A percentile compares a stretch with the other conserved stretches of the same genome.
phyloP scores from a whole-genome alignment of 1,140 invertebrate genomes.

The Drosophila ercepeae region DNA sequence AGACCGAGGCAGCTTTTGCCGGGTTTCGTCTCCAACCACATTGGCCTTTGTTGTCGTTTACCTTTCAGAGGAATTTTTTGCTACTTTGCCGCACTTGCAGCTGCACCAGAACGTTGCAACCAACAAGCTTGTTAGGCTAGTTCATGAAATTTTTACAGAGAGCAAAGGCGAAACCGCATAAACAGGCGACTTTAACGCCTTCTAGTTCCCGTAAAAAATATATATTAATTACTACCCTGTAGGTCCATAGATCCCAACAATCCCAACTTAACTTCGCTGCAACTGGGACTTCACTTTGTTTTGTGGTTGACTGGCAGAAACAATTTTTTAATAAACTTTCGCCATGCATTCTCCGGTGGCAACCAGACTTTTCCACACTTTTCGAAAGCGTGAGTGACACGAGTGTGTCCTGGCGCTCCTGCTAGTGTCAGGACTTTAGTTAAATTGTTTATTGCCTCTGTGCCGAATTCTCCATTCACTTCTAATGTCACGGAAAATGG shows the following conservation, averaged over 20 bases:
- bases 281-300: conserved; percentile 10
- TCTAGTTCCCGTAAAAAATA: too few relatives aligned
- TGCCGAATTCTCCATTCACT: conserved; percentile 8
- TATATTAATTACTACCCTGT: too few relatives aligned
- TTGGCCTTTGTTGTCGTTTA: conserved; percentile 4
- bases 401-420: conserved; percentile 12
- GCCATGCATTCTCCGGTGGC: not conserved
- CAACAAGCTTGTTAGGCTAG: conserved; percentile 60
- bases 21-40: conserved; percentile 5
- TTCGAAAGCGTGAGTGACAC: conserved; percentile 11
- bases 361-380: not conserved
- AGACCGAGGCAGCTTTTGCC: conserved; percentile 3
- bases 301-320: conserved; percentile 18
- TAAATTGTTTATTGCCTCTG: conserved; percentile 39
- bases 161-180: conserved; percentile 1
- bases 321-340: conserved; percentile 46
- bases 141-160: conserved; percentile 30
- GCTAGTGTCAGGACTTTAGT: conserved; percentile 23
- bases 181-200: conserved; percentile 26
- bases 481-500: not conserved
- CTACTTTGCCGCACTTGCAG: not conserved
- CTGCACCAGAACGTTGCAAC: conserved; percentile 16
- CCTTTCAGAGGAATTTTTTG: conserved; percentile 2
- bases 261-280: not conserved
- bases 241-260: too few relatives aligned